Evolutionary conservation across 2,113 vertebrate genomes (phyloP).

Genomic region (Talpa occidentalis): DNA sequence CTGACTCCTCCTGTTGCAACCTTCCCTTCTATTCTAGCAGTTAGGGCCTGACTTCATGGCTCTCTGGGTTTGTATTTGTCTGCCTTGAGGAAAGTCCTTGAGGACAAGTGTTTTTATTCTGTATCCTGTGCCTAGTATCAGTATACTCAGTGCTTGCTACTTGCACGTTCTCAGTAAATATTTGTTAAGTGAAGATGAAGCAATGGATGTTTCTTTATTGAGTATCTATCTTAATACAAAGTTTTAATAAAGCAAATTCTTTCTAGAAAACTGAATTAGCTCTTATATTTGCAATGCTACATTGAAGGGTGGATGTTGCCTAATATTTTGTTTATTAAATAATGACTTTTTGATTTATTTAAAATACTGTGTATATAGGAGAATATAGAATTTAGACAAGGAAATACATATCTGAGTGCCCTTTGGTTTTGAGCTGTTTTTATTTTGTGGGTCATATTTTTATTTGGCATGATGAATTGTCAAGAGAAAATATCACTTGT

Average conservation of each 20-base stretch:
- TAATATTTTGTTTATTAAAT: neutral
- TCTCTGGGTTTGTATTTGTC: neutral
- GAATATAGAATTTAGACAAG: neutral
- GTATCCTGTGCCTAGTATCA: neutral
- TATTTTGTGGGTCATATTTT: neutral
- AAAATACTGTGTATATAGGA: neutral
- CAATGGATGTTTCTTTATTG: neutral
- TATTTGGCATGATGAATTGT: neutral
- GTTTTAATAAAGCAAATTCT: neutral
- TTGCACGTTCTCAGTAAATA: neutral
- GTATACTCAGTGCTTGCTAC: neutral
- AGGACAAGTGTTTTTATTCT: neutral
- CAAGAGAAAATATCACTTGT: neutral
- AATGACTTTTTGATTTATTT: conserved; percentile 33
- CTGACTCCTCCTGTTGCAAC: neutral
- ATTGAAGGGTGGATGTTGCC: neutral
- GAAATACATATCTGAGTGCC: neutral
- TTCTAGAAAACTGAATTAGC: conserved; percentile 41
- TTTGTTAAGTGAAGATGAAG: neutral
- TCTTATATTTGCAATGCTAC: neutral
- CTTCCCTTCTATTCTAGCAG: neutral
- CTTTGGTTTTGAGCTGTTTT: conserved; percentile 18
- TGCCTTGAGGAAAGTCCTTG: neutral
- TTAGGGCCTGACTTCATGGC: neutral
- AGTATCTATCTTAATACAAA: neutral